Evolutionary conservation across 2,888 invertebrate genomes (phyloP), one percentile per base, ranked within the genome.

Genomic region (Didymodactylos carnosus): DNA sequence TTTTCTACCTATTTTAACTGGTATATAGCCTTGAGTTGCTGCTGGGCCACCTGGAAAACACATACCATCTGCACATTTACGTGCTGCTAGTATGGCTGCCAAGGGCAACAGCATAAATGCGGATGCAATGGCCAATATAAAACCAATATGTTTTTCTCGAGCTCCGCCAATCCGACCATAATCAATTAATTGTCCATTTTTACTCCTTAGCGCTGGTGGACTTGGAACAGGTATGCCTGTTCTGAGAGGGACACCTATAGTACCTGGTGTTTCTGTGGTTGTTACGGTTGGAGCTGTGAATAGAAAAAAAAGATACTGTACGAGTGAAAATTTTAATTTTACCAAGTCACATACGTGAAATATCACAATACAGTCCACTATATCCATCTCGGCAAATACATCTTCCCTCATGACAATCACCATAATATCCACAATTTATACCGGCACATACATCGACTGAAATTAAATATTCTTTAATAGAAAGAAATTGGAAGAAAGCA

Each of bases 41-140:
- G 53, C 23, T 23, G 73, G 27, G 13, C 71, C 53, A n/a, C 62
- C 70, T n/a, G 75, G 75, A 13, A 72, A 39, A 70, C 75, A 75
- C 11, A 39, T n/a, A 2, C 75, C 75, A 23, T 69, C 72, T 14
- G 75, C 35, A 53, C 75, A 75, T 69, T 75, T 69, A 29, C 75
- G 49, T 23, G 75, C 72, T n/a, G 69, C 75, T 27, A 75, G 62
- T 23, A 39, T 72, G n/a, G 69, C 69, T 35, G 75, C 75, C 8
- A 75, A 41, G n/a, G 71, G 39, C 14, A 69, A 62, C 41, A 75
- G 14, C 0, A 72, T 39, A 8, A 75, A 46, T 23, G 43, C 75
- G 16, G 69, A 69, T 35, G 72, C 71, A 23, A 75, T 75, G 16
- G 72, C 75, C 1, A 75, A 51, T 27, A 75, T 72, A 13, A 71